Conservation (phyloP, 2,888 invertebrate species). For the Polyommatus iphigenia region DNA sequence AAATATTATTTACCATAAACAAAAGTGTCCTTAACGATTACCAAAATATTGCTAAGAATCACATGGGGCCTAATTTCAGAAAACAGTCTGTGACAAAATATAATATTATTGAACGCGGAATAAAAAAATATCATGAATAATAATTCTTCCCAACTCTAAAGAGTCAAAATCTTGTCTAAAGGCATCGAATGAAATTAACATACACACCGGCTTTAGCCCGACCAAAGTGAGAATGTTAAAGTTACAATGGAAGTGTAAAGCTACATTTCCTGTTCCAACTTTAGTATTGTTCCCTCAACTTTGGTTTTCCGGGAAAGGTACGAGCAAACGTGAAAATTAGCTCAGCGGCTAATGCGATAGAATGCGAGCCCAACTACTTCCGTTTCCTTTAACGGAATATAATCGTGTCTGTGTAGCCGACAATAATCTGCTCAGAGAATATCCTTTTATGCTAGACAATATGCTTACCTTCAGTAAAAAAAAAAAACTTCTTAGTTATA, state of each 20-base stretch:
- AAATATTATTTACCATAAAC: too few species aligned
- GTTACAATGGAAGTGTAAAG: constrained; percentile 26
- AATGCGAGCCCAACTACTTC: neutral
- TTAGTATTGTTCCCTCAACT: constrained; percentile 25
- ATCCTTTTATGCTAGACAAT: too few species aligned
- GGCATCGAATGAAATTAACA: neutral
- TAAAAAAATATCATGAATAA: too few species aligned
- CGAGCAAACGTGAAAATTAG: constrained; percentile 21
- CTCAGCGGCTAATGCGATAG: neutral
- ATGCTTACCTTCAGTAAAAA: too few species aligned
- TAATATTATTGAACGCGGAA: too few species aligned
- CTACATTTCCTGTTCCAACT: constrained; percentile 30
- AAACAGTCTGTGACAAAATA: too few species aligned
- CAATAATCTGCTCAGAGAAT: neutral
- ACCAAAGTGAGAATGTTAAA: constrained; percentile 22
- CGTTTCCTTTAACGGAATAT: neutral
- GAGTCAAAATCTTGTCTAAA: neutral
- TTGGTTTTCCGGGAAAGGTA: constrained; percentile 18
- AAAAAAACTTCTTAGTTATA: too few species aligned
- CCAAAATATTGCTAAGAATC: too few species aligned
- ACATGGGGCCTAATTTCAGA: too few species aligned
- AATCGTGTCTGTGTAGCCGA: neutral
- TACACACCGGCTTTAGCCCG: neutral
- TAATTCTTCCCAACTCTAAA: too few species aligned
- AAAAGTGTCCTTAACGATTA: too few species aligned